These are phyloP conservation scores for Tamias sibiricus DNA, from an alignment of 2,113 vertebrate genomes.

Conservation along the genomic window DNA sequence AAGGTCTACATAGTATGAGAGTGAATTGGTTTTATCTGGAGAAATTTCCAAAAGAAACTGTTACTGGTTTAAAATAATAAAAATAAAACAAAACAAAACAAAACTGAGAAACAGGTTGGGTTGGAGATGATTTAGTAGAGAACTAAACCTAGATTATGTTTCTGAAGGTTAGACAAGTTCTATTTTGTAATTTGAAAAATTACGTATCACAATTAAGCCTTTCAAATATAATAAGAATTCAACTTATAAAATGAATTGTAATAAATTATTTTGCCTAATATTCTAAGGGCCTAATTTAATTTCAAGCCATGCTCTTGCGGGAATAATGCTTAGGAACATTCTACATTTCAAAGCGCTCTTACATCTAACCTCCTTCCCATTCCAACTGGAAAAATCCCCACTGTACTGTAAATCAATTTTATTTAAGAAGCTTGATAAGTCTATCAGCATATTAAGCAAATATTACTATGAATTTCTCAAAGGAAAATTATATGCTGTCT, in stretches of 20 bases:
- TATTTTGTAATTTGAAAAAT: neutral
- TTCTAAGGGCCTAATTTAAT: conserved; percentile 56
- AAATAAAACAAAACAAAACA: too few species aligned
- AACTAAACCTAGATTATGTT: neutral
- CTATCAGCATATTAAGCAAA: conserved; percentile 45
- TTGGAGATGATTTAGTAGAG: neutral
- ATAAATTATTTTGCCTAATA: conserved; percentile 35
- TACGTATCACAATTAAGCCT: conserved; percentile 36
- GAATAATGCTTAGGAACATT: neutral
- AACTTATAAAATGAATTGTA: neutral
- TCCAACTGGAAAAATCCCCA: neutral
- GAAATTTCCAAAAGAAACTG: neutral
- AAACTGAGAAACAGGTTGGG: neutral
- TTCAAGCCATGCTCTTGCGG: neutral
- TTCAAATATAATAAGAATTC: conserved; percentile 2
- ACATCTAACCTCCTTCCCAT: neutral
- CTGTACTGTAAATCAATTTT: conserved; percentile 52
- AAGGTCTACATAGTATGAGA: neutral
- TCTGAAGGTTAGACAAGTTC: neutral
- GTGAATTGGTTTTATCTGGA: neutral
- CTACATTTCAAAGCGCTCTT: conserved; percentile 12
- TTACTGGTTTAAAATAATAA: neutral
- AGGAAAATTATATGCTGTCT: neutral
- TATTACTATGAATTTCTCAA: conserved; percentile 18
- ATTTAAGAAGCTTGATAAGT: conserved; percentile 47